Conservation (phyloP, 2,113 vertebrate species). For the Porphyrio hochstetteri region DNA sequence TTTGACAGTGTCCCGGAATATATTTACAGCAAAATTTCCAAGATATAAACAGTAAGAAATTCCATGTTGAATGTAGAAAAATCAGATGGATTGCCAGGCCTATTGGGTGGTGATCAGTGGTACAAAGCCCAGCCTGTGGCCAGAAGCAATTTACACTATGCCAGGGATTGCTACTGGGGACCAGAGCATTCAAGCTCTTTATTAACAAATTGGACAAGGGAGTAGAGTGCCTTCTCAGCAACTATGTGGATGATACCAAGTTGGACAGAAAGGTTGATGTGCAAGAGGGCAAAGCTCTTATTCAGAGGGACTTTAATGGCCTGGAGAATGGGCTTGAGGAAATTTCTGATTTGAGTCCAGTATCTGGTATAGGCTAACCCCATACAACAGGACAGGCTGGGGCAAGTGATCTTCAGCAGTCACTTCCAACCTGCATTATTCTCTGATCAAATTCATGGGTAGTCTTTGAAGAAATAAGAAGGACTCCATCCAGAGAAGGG, state of each 20-base stretch:
- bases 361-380: not conserved
- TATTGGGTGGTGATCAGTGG: not conserved
- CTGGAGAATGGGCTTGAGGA: not conserved
- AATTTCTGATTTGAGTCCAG: not conserved
- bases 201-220: not conserved
- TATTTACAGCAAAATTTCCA: not conserved
- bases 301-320: not conserved
- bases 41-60: not conserved
- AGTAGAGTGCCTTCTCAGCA: rapidly evolving
- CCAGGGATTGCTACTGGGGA: not conserved
- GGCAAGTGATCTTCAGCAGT: not conserved
- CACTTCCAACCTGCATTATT: not conserved
- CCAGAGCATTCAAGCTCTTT: not conserved
- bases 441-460: not conserved
- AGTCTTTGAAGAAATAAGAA: not conserved
- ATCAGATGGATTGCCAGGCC: not conserved
- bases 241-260: not conserved
- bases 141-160: not conserved
- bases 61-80: not conserved
- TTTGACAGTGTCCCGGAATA: not conserved
- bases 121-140: not conserved
- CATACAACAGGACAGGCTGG: not conserved
- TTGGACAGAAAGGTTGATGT: rapidly evolving
- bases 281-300: not conserved
- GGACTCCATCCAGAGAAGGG: no score